A percentile compares a stretch with the other conserved stretches of the same genome.
These are phyloP conservation scores for Equus quagga DNA, from an alignment of 2,113 vertebrate species.

Conservation along the genomic window DNA sequence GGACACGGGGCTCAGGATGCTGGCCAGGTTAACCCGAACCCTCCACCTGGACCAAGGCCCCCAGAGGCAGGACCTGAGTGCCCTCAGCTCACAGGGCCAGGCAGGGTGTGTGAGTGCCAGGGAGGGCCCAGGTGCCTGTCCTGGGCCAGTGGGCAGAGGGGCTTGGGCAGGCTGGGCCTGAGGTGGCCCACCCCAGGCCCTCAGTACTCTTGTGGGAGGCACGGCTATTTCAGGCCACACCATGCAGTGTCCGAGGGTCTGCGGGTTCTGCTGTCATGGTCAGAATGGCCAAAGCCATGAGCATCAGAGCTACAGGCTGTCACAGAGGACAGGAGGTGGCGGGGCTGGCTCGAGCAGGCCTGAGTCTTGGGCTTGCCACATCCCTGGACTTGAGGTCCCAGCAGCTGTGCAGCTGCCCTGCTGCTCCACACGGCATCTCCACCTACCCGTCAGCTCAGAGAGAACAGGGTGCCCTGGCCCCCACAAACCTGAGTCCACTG, in stretches of 20 bases:
- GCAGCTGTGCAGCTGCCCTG: background rate
- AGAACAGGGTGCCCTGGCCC: too few relatives aligned
- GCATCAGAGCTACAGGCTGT: too few relatives aligned
- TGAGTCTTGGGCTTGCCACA: background rate
- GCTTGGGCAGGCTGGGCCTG: too few relatives aligned
- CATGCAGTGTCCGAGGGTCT: too few relatives aligned
- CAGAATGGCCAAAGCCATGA: too few relatives aligned
- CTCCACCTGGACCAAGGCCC: accelerated
- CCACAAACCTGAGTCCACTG: accelerated
- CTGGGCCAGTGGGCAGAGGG: too few relatives aligned
- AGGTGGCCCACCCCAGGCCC: too few relatives aligned
- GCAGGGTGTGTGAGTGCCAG: background rate
- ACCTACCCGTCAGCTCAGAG: background rate
- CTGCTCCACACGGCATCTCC: accelerated
- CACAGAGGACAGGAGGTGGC: too few relatives aligned
- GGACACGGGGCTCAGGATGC: background rate
- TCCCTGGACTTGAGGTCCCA: background rate
- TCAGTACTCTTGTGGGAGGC: too few relatives aligned
- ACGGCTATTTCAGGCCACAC: too few relatives aligned
- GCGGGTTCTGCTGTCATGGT: too few relatives aligned
- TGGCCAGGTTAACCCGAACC: background rate
- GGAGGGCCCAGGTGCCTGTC: background rate
- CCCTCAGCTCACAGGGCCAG: background rate
- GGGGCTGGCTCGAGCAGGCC: too few relatives aligned
- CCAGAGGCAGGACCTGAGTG: background rate